These are phyloP conservation scores for Spialia ferax DNA, from an alignment of 2,888 invertebrate species.

Conservation along the genomic window DNA sequence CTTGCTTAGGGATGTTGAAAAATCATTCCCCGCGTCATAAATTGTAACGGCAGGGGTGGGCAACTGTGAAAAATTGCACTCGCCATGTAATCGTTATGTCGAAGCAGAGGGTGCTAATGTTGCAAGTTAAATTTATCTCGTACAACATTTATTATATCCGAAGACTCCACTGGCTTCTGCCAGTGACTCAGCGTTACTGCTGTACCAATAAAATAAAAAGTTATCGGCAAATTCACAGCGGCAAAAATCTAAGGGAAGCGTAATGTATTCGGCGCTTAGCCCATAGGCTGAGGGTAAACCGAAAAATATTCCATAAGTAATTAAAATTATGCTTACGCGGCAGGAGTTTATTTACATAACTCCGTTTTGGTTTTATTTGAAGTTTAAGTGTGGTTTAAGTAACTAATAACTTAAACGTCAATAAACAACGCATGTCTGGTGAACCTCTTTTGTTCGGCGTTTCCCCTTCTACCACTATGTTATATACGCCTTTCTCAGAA, in stretches of 20 bases:
- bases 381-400: too few species aligned
- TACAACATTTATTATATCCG: conserved; percentile 74
- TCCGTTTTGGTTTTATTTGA: too few species aligned
- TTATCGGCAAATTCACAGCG: conserved; percentile 46
- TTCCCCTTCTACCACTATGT: too few species aligned
- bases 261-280: too few species aligned
- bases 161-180: conserved; percentile 52
- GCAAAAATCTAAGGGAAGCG: conserved; percentile 48
- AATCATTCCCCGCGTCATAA: conserved; percentile 81
- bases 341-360: too few species aligned
- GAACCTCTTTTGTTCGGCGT: too few species aligned
- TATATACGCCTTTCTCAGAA: background rate
- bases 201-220: conserved; percentile 55
- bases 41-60: conserved; percentile 75
- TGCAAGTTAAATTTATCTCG: conserved; percentile 78
- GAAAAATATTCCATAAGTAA: too few species aligned
- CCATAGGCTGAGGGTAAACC: too few species aligned
- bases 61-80: conserved; percentile 81
- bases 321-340: too few species aligned
- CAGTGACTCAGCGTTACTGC: conserved; percentile 8
- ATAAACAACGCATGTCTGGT: too few species aligned
- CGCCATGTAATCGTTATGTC: conserved; percentile 73
- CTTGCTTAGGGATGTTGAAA: conserved; percentile 79
- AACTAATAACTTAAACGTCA: too few species aligned
- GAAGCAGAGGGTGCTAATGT: conserved; percentile 80